Evolutionary conservation across 2,888 invertebrate genomes (phyloP), one percentile per base, ranked within the genome.

Genomic region (Caenorhabditis sinica): DNA sequence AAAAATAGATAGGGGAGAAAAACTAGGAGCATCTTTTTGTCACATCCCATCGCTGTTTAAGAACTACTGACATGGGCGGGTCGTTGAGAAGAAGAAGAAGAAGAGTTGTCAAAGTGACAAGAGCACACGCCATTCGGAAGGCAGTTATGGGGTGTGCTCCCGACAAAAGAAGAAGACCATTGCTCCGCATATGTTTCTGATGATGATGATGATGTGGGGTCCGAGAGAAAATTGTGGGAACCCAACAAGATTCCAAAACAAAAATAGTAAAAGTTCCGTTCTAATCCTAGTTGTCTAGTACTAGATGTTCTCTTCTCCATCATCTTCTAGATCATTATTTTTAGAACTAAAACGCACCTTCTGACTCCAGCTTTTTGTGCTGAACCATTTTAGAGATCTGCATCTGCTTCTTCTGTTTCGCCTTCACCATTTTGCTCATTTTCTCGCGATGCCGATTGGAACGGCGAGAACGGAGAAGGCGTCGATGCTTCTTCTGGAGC

Each of bases 361-460:
- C 80, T 11, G 80, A 51, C 30, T 84, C 80, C 9, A 84, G 15
- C 51, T 77, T 65, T 33, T 84, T 80, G n/a, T 75, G 71, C 30
- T 84, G 75, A 9, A 80, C 56, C 53, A 77, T 72, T 53, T 85
- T 81, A 17, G 81, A 76, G n/a, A 85, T 85, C 30, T 73, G 63
- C 84, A 85, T 85, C 36, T 85, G 84, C 33, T 85, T 85, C 73
- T 85, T 85, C 77, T 81, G 84, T 36, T 85, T 81, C 56, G 73
- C 79, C 56, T 81, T 85, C 53, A 80, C 60, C 28, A 75, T 71
- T 28, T 84, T 68, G 36, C 58, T 63, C 71, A 71, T 66, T 66
- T 80, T 80, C 33, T 80, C 84, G 63, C 79, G 68, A 53, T 61
- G 69, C 9, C 83, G 83, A 56, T 75, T 83, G 43, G 74, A 73